phyloP scores from a whole-genome alignment of 2,888 invertebrate species.

The Trileptium ribeirensis region DNA sequence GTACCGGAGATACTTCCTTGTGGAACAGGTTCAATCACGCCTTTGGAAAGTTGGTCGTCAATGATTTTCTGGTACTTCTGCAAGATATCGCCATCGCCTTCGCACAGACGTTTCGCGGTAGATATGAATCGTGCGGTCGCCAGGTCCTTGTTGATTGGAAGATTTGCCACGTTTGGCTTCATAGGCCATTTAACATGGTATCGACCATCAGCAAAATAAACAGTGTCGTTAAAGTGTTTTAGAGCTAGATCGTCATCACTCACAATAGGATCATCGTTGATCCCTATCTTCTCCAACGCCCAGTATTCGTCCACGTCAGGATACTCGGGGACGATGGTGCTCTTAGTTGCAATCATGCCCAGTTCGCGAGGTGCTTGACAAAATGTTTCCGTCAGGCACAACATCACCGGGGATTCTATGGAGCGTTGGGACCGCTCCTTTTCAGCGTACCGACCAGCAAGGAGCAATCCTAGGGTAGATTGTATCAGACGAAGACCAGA shows the following conservation, averaged over 20 bases:
- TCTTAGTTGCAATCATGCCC: neutral
- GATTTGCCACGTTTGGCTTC: neutral
- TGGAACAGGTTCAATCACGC: slow-evolving; percentile 23
- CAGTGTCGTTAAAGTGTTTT: neutral
- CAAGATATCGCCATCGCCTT: neutral
- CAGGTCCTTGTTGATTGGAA: neutral
- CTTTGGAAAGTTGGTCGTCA: slow-evolving; percentile 17
- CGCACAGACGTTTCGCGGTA: neutral
- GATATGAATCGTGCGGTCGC: slow-evolving; percentile 10
- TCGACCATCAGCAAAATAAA: neutral
- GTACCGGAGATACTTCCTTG: neutral
- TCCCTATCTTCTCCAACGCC: neutral
- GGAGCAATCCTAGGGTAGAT: neutral
- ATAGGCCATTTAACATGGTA: slow-evolving; percentile 2
- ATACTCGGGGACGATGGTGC: neutral
- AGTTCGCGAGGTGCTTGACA: neutral
- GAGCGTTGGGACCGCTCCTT: neutral
- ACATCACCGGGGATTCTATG: neutral
- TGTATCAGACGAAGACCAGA: neutral
- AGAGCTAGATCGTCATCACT: neutral
- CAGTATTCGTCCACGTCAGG: neutral
- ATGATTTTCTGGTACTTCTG: slow-evolving; percentile 22
- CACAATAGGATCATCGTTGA: neutral
- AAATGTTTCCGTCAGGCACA: neutral
- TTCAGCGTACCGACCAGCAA: neutral